Conservation (phyloP, 2,888 invertebrate species). For the Nemotelus pantherinus region DNA sequence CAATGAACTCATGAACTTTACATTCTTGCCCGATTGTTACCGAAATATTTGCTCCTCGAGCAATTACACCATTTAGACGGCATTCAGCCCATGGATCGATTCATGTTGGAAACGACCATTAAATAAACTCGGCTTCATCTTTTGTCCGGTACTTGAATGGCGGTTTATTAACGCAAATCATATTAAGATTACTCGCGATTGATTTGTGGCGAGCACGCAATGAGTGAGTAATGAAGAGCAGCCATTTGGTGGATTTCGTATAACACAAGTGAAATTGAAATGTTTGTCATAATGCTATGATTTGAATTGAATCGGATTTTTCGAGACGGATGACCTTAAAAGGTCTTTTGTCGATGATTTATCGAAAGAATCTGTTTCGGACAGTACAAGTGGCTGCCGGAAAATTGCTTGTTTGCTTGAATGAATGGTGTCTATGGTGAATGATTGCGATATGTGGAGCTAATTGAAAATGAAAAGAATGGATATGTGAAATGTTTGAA, state of each 20-base stretch:
- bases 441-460: too few relatives aligned
- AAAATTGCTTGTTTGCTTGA: too few relatives aligned
- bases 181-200: slow-evolving; percentile 4
- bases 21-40: neutral
- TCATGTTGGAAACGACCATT: neutral
- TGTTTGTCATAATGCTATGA: neutral
- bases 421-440: too few relatives aligned
- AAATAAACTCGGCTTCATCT: neutral
- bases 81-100: neutral
- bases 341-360: neutral
- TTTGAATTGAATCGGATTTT: neutral
- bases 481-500: too few relatives aligned
- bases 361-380: too few relatives aligned
- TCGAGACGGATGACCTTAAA: neutral
- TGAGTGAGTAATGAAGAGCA: neutral
- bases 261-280: neutral
- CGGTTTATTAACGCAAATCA: slow-evolving; percentile 15
- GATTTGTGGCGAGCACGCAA: neutral
- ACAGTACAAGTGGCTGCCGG: too few relatives aligned
- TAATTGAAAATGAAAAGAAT: too few relatives aligned
- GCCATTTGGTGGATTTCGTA: neutral
- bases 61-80: neutral
- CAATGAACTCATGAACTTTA: slow-evolving; percentile 36
- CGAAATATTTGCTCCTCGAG: slow-evolving; percentile 33
- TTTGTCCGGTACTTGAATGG: neutral